These are phyloP conservation scores for Calcarius lapponicus DNA, from an alignment of 2,797 vertebrate species.

Conservation along the genomic window DNA sequence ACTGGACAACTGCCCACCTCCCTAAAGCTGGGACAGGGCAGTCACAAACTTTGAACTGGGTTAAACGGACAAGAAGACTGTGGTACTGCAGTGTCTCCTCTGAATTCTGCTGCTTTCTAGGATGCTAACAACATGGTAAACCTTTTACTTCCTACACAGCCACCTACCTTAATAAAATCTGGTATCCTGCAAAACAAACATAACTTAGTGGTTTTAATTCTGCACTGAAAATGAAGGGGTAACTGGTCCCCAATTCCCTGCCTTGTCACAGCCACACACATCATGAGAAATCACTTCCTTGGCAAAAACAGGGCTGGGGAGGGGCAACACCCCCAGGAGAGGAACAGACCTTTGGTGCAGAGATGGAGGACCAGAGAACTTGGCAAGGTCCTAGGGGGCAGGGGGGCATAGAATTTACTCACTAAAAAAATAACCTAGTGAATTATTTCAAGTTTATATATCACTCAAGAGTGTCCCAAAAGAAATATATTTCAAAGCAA, in stretches of 20 bases:
- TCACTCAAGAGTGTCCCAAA: not conserved
- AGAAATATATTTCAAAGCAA: not conserved
- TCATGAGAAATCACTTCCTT: not conserved
- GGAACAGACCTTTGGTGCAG: not conserved
- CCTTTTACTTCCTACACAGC: not conserved
- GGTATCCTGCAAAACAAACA: not conserved
- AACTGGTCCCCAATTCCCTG: not conserved
- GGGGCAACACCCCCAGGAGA: accelerated
- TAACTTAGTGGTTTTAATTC: not conserved
- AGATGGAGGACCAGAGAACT: not conserved
- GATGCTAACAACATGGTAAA: not conserved
- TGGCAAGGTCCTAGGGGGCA: accelerated
- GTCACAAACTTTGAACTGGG: not conserved
- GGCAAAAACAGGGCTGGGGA: not conserved
- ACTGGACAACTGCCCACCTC: not conserved
- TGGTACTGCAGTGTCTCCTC: not conserved
- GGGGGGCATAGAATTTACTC: not conserved
- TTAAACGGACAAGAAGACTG: accelerated
- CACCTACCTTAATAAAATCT: not conserved
- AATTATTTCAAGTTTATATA: not conserved
- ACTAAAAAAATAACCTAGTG: not conserved
- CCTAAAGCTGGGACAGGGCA: not conserved
- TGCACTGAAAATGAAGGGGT: not conserved
- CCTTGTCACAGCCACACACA: not conserved
- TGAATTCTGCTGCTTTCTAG: not conserved